Base-by-base conservation (phyloP, 2,113 vertebrate species). In the Anas platyrhynchos region DNA sequence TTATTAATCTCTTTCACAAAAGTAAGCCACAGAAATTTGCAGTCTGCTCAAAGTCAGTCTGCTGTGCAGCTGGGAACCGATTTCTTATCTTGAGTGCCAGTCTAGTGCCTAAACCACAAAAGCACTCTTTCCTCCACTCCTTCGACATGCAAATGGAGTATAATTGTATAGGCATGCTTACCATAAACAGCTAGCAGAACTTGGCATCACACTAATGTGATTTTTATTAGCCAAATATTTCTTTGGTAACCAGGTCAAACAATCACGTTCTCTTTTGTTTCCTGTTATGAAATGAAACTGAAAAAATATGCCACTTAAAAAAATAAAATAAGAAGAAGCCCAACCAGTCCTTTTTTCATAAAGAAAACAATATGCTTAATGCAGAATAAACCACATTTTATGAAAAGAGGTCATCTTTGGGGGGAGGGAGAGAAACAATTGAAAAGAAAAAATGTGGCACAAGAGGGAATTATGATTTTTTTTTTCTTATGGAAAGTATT, bases 231-330 rank as follows among this genome's bases (percentile, higher is more conserved):
- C 89, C 94, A 93, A 95, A 83, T 82, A 85, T 75, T 96, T 95
- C 90, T 97, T 92, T 92, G 83, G 86, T 96, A 96, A 96, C 66
- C 96, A 95, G 96, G 96, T 97, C 96, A 97, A 95, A 97, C 86
- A 94, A 95, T 96, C 96, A 96, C 93, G 94, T 95, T 96, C 95
- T 97, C 96, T 96, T 96, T 97, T 97, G 96, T 97, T 97, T 97
- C 96, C 95, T 95, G 96, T 96, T 97, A 96, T 94, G 94, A 95
- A 96, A 96, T 95, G 94, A 91, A 96, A 96, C 92, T 92, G 86
- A 75, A 96, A 97, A 96, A 96, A 96, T 90, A 97, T 93, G 94
- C 83, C 93, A 95, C 94, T 96, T 95, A 75, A 95, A 93, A 96
- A 97, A 94, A 89, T 93, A 88, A 91, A 96, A 92, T 96, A 95